These are phyloP conservation scores for Emmelina monodactyla DNA, from an alignment of 2,888 invertebrate genomes.

Conservation along the genomic window DNA sequence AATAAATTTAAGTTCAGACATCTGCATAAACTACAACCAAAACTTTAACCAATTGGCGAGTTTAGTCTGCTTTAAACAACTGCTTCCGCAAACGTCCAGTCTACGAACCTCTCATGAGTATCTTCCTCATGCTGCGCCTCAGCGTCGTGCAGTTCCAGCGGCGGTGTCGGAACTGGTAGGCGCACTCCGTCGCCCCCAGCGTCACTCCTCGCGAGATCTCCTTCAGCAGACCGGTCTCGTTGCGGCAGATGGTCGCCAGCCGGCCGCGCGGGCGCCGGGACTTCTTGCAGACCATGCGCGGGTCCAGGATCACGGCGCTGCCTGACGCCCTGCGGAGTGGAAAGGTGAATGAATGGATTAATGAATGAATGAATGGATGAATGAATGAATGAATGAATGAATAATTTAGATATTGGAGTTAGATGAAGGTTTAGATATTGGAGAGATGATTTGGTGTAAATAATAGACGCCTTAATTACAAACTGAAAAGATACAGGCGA, in stretches of 20 bases:
- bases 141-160: constrained; percentile 91
- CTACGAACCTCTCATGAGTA: constrained; percentile 83
- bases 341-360: neutral
- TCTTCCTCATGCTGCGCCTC: constrained; percentile 81
- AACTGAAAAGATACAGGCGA: too few species aligned
- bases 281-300: constrained; percentile 88
- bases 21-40: too few species aligned
- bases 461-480: too few species aligned
- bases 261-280: constrained; percentile 79
- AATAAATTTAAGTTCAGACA: too few species aligned
- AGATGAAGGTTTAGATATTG: too few species aligned
- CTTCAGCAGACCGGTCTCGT: constrained; percentile 79
- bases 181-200: constrained; percentile 85
- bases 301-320: constrained; percentile 89
- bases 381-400: too few species aligned
- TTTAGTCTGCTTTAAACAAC: too few species aligned
- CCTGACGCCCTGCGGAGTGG: constrained; percentile 72
- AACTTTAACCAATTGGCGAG: too few species aligned
- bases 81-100: too few species aligned
- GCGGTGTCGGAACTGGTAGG: constrained; percentile 83
- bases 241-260: constrained; percentile 83
- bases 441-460: too few species aligned
- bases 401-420: too few species aligned
- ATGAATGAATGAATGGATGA: too few species aligned
- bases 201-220: constrained; percentile 86